Conservation (phyloP, 2,888 invertebrate genomes). For the Lacanobia oleracea region DNA sequence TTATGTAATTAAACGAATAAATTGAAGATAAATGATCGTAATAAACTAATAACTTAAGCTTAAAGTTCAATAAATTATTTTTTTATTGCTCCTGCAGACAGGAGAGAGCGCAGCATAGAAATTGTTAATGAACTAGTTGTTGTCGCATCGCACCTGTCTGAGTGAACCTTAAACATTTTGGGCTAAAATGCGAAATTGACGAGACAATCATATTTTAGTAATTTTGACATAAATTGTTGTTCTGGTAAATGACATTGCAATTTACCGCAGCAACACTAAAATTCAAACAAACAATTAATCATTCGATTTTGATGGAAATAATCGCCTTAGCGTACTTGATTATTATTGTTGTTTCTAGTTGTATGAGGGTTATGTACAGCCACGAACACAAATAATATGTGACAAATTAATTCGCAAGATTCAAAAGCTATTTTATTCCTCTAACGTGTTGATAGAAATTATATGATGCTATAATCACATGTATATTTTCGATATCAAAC, state of each 20-base stretch:
- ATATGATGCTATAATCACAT: neutral
- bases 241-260: neutral
- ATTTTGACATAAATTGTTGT: slow-evolving; percentile 14
- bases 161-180: neutral
- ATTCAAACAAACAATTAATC: slow-evolving; percentile 20
- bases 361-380: neutral
- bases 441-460: neutral
- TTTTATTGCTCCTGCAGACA: neutral
- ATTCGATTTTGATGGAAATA: slow-evolving; percentile 15
- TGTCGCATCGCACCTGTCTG: neutral
- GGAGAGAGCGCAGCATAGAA: too few relatives aligned
- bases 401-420: neutral
- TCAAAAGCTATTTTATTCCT: too few relatives aligned
- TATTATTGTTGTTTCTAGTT: slow-evolving; percentile 9
- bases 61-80: neutral
- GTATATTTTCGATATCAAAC: neutral
- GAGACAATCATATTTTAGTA: neutral
- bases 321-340: slow-evolving; percentile 3
- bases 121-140: neutral
- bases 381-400: neutral
- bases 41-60: neutral
- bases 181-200: neutral
- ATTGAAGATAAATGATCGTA: neutral
- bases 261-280: slow-evolving; percentile 8
- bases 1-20: neutral